Conservation (phyloP, 2,888 invertebrate species). For the Cantharis lateralis region DNA sequence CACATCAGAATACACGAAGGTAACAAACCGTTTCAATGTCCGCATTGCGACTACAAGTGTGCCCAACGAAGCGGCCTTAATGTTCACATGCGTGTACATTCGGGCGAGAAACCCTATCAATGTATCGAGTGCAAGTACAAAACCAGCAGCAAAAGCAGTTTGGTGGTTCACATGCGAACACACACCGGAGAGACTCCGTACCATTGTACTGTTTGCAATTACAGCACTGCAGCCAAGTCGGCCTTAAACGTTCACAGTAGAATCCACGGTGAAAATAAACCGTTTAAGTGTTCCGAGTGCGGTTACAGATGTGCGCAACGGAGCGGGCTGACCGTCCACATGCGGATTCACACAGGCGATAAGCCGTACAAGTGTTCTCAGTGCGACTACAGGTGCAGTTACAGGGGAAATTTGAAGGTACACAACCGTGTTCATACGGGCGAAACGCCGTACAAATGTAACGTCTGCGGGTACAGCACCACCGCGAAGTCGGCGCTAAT, state of each 20-base stretch:
- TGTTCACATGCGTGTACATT: conserved; percentile 21
- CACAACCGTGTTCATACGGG: conserved; percentile 22
- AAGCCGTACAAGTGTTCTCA: conserved; percentile 17
- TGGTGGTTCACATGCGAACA: conserved; percentile 16
- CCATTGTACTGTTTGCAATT: conserved; percentile 14
- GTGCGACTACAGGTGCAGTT: conserved; percentile 23
- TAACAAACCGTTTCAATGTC: conserved; percentile 21
- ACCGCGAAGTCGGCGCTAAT: conserved; percentile 19
- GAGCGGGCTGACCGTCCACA: conserved; percentile 12
- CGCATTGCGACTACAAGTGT: conserved; percentile 16
- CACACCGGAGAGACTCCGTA: conserved; percentile 24
- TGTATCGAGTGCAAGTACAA: conserved; percentile 19
- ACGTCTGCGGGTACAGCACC: conserved; percentile 18
- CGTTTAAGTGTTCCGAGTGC: conserved; percentile 16
- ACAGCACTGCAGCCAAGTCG: conserved; percentile 18
- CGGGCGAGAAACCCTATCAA: conserved; percentile 21
- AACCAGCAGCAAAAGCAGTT: conserved; percentile 14
- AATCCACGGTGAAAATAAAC: conserved; percentile 22
- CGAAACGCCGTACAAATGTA: conserved; percentile 22
- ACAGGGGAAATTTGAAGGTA: conserved; percentile 19
- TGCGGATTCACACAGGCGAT: conserved; percentile 22
- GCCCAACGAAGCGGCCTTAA: conserved; percentile 14
- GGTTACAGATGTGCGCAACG: conserved; percentile 20
- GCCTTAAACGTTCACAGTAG: conserved; percentile 15
- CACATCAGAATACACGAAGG: conserved; percentile 23